Percentiles rank a stretch among this genome's conserved stretches.
phyloP scores from a whole-genome alignment of 2,797 vertebrate species.

The Esox lucius region DNA sequence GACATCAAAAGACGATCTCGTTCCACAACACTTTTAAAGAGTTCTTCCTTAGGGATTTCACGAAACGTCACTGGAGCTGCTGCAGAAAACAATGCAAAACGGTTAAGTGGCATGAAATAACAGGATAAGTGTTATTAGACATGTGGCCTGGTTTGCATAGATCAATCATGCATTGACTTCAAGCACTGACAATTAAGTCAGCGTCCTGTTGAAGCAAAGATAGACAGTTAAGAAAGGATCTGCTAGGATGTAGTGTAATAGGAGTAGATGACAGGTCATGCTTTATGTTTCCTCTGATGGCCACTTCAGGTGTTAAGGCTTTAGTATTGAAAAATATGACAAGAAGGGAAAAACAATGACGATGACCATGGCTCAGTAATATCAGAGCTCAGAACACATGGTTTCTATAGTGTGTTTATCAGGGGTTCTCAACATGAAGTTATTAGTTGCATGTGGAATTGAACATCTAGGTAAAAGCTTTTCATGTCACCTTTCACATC shows the following conservation, averaged over 20 bases:
- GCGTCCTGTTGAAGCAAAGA: conserved; percentile 60
- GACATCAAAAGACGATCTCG: conserved; percentile 75
- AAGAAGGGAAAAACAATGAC: conserved; percentile 31
- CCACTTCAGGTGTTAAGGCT: conserved; percentile 39
- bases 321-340: conserved; percentile 45
- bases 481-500: conserved; percentile 87
- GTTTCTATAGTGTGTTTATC: conserved; percentile 48
- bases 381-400: conserved; percentile 38
- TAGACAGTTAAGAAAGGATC: conserved; percentile 49
- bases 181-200: conserved; percentile 41
- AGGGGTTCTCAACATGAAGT: conserved; percentile 46
- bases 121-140: neutral
- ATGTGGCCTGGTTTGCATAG: conserved; percentile 30
- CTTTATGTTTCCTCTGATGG: conserved; percentile 33
- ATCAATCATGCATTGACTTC: conserved; percentile 65
- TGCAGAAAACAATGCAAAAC: conserved; percentile 46
- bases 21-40: conserved; percentile 77
- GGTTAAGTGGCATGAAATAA: conserved; percentile 25
- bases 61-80: conserved; percentile 74
- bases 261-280: conserved; percentile 50
- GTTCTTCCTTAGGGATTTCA: conserved; percentile 70
- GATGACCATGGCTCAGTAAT: conserved; percentile 43
- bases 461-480: conserved; percentile 55
- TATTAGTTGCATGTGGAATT: conserved; percentile 56
- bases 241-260: conserved; percentile 43